Evolutionary conservation across 2,888 invertebrate genomes (phyloP).

Genomic region (Hylaea fasciaria): DNA sequence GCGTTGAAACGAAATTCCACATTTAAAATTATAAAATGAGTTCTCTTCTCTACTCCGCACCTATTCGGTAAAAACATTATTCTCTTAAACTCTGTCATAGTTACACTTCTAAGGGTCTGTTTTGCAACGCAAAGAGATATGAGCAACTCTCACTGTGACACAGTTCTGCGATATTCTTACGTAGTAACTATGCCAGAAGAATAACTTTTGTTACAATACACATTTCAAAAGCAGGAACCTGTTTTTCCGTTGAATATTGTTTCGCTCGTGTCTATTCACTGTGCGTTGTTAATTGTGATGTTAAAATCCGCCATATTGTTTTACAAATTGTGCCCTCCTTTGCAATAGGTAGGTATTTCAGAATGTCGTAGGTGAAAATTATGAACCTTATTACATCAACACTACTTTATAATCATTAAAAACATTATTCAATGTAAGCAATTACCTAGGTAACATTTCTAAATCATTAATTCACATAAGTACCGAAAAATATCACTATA

Average conservation of each 20-base stretch:
- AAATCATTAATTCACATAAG: too few species aligned
- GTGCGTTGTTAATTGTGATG: constrained; percentile 76
- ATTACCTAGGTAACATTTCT: too few species aligned
- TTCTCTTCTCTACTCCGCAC: background rate
- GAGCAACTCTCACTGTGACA: constrained; percentile 6
- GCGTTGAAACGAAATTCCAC: background rate
- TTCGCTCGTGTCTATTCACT: constrained; percentile 68
- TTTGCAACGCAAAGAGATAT: background rate
- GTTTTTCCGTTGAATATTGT: constrained; percentile 78
- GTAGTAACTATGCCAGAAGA: constrained; percentile 36
- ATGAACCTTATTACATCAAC: too few species aligned
- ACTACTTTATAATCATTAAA: too few species aligned
- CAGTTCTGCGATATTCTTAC: constrained; percentile 16
- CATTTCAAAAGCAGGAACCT: constrained; percentile 71
- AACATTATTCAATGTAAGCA: too few species aligned
- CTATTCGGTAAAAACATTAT: background rate
- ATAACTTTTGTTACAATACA: constrained; percentile 57
- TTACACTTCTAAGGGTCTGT: background rate
- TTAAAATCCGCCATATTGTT: constrained; percentile 77
- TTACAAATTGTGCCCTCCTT: constrained; percentile 75
- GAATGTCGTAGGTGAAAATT: constrained; percentile 7
- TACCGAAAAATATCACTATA: too few species aligned
- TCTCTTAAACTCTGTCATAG: background rate
- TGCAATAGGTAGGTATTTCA: constrained; percentile 38
- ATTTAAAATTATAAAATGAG: constrained; percentile 5